phyloP scores from a whole-genome alignment of 2,888 invertebrate genomes.

The Homarus gammarus region DNA sequence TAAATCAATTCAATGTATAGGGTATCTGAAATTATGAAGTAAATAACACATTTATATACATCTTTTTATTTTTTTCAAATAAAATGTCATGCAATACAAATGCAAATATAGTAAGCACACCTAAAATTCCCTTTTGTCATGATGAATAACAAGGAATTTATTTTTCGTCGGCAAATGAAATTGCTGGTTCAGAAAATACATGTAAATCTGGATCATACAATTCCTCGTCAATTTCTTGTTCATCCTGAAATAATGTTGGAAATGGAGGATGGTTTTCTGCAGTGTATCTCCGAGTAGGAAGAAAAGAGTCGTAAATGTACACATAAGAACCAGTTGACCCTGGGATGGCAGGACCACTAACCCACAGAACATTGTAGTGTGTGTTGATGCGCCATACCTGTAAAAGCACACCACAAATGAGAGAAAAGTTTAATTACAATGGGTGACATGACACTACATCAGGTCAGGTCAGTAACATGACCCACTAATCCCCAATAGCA shows the following conservation, averaged over 20 bases:
- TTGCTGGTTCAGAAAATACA: slow-evolving; percentile 51
- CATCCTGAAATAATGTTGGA: slow-evolving; percentile 72
- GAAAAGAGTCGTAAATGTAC: slow-evolving; percentile 89
- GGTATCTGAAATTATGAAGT: no score
- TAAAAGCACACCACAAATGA: slow-evolving; percentile 79
- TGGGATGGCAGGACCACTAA: slow-evolving; percentile 89
- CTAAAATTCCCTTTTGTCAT: no score
- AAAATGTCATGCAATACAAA: neutral
- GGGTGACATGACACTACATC: no score
- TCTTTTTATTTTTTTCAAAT: no score
- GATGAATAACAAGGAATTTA: no score
- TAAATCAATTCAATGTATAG: no score
- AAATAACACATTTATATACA: no score
- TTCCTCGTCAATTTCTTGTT: slow-evolving; percentile 58
- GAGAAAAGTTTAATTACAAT: neutral
- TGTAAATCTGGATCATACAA: slow-evolving; percentile 53
- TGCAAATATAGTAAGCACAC: no score
- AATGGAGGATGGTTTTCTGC: slow-evolving; percentile 65
- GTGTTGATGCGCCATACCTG: slow-evolving; percentile 95
- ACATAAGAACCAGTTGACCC: slow-evolving; percentile 90
- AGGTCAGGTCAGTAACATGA: no score
- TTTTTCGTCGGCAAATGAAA: slow-evolving; percentile 49
- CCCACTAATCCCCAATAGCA: no score
- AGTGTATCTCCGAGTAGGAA: slow-evolving; percentile 82
- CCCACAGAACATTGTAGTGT: slow-evolving; percentile 95